Percentiles rank a stretch among this genome's conserved stretches.
Evolutionary conservation across 2,888 invertebrate species (phyloP).

Genomic region (Mythimna pallens): DNA sequence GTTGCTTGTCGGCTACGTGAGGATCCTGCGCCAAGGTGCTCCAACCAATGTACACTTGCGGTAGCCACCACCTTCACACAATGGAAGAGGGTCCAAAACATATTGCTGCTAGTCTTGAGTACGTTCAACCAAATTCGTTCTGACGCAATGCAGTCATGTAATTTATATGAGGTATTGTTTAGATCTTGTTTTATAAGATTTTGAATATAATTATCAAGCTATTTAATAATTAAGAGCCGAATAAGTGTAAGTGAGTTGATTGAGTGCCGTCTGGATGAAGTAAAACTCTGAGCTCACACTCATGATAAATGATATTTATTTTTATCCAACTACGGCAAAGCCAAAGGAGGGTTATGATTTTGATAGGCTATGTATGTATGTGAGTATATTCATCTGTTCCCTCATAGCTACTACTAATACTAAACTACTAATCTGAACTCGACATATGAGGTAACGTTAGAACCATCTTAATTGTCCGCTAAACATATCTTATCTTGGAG

Average conservation of each 20-base stretch:
- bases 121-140: slow-evolving; percentile 25
- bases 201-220: slow-evolving; percentile 19
- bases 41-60: slow-evolving; percentile 41
- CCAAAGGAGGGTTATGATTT: too few relatives aligned
- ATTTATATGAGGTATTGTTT: slow-evolving; percentile 42
- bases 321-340: too few relatives aligned
- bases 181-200: slow-evolving; percentile 28
- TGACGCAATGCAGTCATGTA: slow-evolving; percentile 63
- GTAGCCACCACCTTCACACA: slow-evolving; percentile 35
- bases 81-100: slow-evolving; percentile 40
- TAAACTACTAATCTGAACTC: too few relatives aligned
- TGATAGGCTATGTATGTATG: too few relatives aligned
- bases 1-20: slow-evolving; percentile 65
- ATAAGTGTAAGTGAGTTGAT: too few relatives aligned
- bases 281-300: neutral
- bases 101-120: slow-evolving; percentile 5
- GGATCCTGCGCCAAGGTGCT: slow-evolving; percentile 56
- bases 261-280: neutral
- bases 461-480: too few relatives aligned
- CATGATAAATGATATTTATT: too few relatives aligned
- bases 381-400: too few relatives aligned
- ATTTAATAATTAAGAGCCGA: slow-evolving; percentile 1
- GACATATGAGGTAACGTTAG: too few relatives aligned
- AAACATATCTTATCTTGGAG: too few relatives aligned
- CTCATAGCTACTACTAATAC: too few relatives aligned